Base-by-base conservation (phyloP, 2,113 vertebrate species). In the Sterna hirundo region DNA sequence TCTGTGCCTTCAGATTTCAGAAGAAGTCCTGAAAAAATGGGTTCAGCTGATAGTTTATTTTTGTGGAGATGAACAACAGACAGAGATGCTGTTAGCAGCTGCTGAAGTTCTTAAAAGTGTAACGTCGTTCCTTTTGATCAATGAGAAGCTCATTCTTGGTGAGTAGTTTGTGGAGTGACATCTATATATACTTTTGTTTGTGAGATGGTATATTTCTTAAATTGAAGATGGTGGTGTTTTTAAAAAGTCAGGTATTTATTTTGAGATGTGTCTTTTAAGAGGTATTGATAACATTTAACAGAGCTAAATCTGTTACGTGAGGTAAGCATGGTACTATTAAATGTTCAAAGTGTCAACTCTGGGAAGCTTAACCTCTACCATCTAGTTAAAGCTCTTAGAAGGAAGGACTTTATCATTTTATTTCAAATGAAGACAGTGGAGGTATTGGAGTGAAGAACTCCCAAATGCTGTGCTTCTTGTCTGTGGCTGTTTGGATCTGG, bases 11-110 rank as follows among this genome's bases (percentile, higher is more conserved):
- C 93, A 98, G 97, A 77, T 94, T 76, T 58, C 97, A 52, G 88
- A 90, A 68, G 88, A 52, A 6, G 91, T 95, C 57, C 83, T 98
- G 81, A 97, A 97, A 89, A 98, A 96, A 86, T 99, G 99, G 99
- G 98, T 98, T 91, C 96, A 96, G 36, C 92, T 99, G 91, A 96
- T 99, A 70, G 85, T 97, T 76, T 96, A 88, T 17, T 98, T 98
- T 97, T 99, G 99, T 94, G 95, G 89, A 88, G 99, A 99, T 77
- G 98, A 98, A 46, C 98, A 99, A 88, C 98, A 99, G 68, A 97
- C 78, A 34, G 98, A 99, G 95, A 97, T 99, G 89, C 99, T 99
- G 94, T 96, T 99, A 96, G 98, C 98, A 30, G 98, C 98, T 17
- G 98, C 99, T 27, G 97, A 98, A 81, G 97, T 99, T 88, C 97